phyloP scores from a whole-genome alignment of 2,113 vertebrate species.

The Solenodon paradoxus region DNA sequence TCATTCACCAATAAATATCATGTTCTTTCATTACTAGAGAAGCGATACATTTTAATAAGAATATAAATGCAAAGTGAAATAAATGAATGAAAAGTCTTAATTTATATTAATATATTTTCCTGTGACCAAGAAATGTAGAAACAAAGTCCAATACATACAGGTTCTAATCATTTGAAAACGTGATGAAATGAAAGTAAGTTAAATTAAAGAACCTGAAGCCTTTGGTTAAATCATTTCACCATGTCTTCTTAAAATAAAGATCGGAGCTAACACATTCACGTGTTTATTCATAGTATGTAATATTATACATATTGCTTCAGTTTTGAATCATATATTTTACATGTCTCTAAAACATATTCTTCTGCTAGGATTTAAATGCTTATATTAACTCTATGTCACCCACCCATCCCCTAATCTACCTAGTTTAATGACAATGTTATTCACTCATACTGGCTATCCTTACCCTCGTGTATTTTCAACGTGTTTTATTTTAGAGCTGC shows the following conservation, averaged over 20 bases:
- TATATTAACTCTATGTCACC: background rate
- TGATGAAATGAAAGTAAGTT: conserved; percentile 6
- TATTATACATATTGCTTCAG: background rate
- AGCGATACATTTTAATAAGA: background rate
- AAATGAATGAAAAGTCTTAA: conserved; percentile 5
- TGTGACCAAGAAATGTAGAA: background rate
- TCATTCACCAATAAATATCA: background rate
- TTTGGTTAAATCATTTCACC: conserved; percentile 12
- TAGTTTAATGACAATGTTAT: background rate
- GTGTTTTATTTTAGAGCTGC: background rate
- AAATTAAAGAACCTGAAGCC: background rate
- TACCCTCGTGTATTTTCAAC: background rate
- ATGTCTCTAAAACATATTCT: background rate
- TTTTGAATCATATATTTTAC: background rate
- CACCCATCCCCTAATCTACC: background rate
- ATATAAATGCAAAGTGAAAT: background rate
- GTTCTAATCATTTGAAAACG: background rate
- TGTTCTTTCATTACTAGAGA: background rate
- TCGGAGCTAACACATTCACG: background rate
- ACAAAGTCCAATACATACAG: background rate
- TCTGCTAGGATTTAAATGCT: background rate
- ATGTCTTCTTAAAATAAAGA: background rate
- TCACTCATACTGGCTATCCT: conserved; percentile 7
- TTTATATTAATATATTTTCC: background rate
- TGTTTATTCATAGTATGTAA: background rate